These are phyloP conservation scores for Drosophila nr. fundita DNA, from an alignment of 2,888 invertebrate genomes.

Conservation along the genomic window DNA sequence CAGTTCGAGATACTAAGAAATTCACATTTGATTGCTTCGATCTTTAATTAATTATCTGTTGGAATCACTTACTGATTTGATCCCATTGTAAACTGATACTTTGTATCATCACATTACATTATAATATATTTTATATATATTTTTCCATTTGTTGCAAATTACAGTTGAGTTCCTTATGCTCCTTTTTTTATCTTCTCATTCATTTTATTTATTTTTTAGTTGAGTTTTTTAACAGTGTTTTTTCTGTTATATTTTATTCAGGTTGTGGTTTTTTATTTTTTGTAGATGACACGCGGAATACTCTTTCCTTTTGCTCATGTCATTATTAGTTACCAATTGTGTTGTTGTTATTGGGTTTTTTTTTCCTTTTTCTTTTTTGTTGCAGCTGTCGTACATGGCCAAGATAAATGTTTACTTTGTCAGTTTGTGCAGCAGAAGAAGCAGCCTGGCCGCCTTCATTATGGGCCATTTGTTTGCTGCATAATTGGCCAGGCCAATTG, in stretches of 20 bases:
- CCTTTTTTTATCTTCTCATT: not conserved
- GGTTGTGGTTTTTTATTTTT: not conserved
- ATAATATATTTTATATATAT: no score
- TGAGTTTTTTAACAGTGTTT: not conserved
- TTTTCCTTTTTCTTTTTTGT: not conserved
- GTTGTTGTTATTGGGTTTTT: conserved; percentile 8
- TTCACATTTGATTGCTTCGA: conserved; percentile 6
- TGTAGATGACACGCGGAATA: conserved; percentile 9
- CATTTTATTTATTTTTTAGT: not conserved
- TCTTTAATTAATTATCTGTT: not conserved
- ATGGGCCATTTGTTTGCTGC: conserved; percentile 80
- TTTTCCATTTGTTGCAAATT: not conserved
- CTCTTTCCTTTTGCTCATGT: conserved; percentile 41
- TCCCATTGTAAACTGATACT: not conserved
- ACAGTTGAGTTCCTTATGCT: not conserved
- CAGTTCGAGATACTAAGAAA: conserved; percentile 8
- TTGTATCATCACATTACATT: no score
- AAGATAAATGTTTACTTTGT: conserved; percentile 78
- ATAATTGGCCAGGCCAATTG: conserved; percentile 75
- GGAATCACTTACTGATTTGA: not conserved
- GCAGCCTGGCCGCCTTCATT: conserved; percentile 65
- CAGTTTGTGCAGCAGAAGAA: conserved; percentile 50
- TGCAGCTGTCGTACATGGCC: conserved; percentile 47
- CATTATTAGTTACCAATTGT: conserved; percentile 41
- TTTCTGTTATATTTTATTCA: not conserved